These are phyloP conservation scores for Hybognathus amarus DNA, from an alignment of 2,797 vertebrate genomes.

Conservation along the genomic window DNA sequence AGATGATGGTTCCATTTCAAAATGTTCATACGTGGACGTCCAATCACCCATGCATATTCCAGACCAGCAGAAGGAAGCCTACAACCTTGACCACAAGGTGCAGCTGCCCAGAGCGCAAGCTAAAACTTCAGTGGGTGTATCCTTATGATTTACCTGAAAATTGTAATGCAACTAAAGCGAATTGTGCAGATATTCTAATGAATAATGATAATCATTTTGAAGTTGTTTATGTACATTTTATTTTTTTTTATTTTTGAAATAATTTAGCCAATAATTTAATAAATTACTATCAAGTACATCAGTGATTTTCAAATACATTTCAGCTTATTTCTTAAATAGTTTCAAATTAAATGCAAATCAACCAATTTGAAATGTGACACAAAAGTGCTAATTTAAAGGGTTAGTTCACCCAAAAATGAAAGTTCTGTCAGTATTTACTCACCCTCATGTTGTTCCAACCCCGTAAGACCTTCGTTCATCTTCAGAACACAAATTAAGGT, in stretches of 20 bases:
- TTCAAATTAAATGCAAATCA: neutral
- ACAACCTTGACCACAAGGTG: conserved; percentile 82
- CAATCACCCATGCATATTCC: conserved; percentile 89
- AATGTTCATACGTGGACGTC: conserved; percentile 90
- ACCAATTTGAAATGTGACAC: neutral
- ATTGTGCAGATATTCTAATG: neutral
- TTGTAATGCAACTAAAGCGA: neutral
- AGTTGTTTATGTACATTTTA: neutral
- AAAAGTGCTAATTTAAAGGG: neutral
- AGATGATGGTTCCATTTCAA: conserved; percentile 91
- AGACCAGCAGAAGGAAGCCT: conserved; percentile 76
- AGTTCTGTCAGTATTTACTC: too few relatives aligned
- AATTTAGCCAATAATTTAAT: neutral
- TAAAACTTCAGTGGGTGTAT: conserved; percentile 96
- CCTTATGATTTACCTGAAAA: conserved; percentile 68
- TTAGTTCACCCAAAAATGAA: too few relatives aligned
- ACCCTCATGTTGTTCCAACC: too few relatives aligned
- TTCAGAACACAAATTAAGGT: too few relatives aligned
- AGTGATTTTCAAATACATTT: neutral
- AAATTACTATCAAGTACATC: neutral
- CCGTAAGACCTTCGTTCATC: too few relatives aligned
- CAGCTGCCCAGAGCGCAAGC: conserved; percentile 81
- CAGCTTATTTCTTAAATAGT: neutral
- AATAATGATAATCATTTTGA: neutral
- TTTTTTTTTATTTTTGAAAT: neutral